These are phyloP conservation scores for Alloscopus bannaensis DNA, from an alignment of 2,888 invertebrate genomes.

Conservation along the genomic window DNA sequence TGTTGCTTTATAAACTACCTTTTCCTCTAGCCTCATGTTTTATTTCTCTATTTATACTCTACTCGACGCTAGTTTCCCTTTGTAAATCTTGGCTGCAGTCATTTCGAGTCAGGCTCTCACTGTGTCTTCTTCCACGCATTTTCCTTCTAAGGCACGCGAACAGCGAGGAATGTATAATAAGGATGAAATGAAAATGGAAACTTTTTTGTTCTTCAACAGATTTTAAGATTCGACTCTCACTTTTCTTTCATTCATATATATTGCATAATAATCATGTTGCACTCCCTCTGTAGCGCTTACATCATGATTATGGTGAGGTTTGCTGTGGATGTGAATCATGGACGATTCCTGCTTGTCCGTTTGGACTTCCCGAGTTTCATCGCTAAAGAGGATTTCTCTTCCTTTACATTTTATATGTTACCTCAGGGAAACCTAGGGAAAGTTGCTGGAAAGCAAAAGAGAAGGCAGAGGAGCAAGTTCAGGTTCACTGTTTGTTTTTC, in stretches of 20 bases:
- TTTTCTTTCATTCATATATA: conserved; percentile 48
- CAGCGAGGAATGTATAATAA: conserved; percentile 24
- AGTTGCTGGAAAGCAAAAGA: conserved; percentile 21
- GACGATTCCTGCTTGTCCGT: too few species aligned
- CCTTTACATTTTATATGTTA: conserved; percentile 54
- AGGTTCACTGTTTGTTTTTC: too few species aligned
- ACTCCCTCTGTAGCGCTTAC: too few species aligned
- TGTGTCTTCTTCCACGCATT: conserved; percentile 14
- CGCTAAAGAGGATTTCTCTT: conserved; percentile 38
- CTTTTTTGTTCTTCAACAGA: conserved; percentile 21
- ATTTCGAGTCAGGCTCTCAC: not conserved
- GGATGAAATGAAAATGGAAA: conserved; percentile 35
- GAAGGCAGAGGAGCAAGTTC: conserved; percentile 14
- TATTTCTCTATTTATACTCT: too few species aligned
- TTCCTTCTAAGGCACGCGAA: too few species aligned
- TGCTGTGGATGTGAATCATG: too few species aligned
- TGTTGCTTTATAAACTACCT: too few species aligned
- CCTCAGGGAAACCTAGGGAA: conserved; percentile 40
- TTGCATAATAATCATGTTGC: conserved; percentile 44
- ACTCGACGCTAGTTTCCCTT: too few species aligned
- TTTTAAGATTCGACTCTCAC: not conserved
- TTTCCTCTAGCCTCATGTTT: too few species aligned
- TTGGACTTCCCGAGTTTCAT: too few species aligned
- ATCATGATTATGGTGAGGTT: too few species aligned
- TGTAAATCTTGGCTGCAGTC: too few species aligned